Evolutionary conservation across 2,888 invertebrate genomes (phyloP), one percentile per base, ranked within the genome.

Genomic region (Diploptera punctata): DNA sequence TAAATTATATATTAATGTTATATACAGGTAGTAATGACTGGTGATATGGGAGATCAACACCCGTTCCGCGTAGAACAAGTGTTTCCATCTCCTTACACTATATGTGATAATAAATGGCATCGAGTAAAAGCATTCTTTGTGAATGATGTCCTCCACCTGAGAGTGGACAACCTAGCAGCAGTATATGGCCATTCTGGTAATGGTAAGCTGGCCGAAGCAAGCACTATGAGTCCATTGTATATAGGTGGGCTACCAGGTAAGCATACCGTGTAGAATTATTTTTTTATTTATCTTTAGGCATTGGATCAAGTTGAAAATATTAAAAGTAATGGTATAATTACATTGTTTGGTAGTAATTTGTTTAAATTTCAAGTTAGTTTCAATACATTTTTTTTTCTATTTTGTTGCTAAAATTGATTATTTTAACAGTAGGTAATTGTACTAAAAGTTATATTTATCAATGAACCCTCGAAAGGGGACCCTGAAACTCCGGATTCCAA

Each of bases 31-130:
- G 86, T 91, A 16, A 87, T 92, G 83, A 88, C 90, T 2, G 89
- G 89, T 49, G 89, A 87, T 80, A 84, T 89, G 76, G 90, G 91
- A 4, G 88, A 89, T 78, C 87, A 89, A 47, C 84, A 87, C 75
- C 87, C 89, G 0, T 87, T 91, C 76, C 87, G 88, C 67, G 90
- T 91, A 0, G 88, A 89, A 77, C 90, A 90, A 76, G 84, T 86
- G 68, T 85, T 91, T 71, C 84, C 87, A 44, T 87, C 87, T 67
- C 88, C 89, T 74, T 91, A 87, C 80, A 86, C 90, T 10, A 85
- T 93, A 68, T 97, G 97, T 84, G 93, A 95, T 84, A 93, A 93
- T 80, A 87, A 88, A 78, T 98, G 97, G 97, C 97, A 97, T 82
- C 87, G 86, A 70, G 90, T 96, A 69, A 88, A 88, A 61, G 95